Evolutionary conservation across 2,113 vertebrate species (phyloP).

Genomic region (Rhombomys opimus): DNA sequence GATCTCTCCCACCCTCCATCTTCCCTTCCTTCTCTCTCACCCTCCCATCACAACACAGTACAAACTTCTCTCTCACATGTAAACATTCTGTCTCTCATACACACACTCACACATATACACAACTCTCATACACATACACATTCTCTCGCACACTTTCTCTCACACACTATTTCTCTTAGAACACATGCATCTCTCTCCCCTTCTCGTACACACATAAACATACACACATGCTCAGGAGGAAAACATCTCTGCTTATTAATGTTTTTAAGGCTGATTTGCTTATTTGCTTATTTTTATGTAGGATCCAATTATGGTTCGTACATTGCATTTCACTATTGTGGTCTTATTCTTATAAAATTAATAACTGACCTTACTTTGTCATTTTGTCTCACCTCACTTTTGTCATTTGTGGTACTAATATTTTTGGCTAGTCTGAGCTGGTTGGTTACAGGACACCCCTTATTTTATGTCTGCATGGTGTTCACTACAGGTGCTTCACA

Average conservation of each 20-base stretch:
- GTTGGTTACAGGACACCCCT: neutral
- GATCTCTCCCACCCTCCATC: neutral
- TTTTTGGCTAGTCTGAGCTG: constrained; percentile 25
- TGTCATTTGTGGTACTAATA: constrained; percentile 16
- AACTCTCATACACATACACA: neutral
- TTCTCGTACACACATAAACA: neutral
- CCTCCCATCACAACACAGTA: neutral
- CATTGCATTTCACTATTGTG: neutral
- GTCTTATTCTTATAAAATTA: neutral
- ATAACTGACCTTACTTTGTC: neutral
- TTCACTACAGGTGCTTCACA: neutral
- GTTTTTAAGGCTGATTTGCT: constrained; percentile 9
- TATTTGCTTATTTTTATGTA: constrained; percentile 36
- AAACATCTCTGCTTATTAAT: neutral
- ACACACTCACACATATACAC: neutral
- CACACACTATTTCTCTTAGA: neutral
- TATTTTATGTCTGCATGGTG: constrained; percentile 39
- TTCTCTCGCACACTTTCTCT: neutral
- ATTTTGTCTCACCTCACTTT: neutral
- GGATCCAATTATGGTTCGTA: constrained; percentile 17
- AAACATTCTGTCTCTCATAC: neutral
- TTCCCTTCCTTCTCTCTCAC: neutral
- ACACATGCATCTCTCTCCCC: neutral
- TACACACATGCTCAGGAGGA: neutral
- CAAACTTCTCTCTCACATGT: neutral